Evolutionary conservation across 2,888 invertebrate species (phyloP), one percentile per base, ranked within the genome.

Genomic region (Plutella xylostella): DNA sequence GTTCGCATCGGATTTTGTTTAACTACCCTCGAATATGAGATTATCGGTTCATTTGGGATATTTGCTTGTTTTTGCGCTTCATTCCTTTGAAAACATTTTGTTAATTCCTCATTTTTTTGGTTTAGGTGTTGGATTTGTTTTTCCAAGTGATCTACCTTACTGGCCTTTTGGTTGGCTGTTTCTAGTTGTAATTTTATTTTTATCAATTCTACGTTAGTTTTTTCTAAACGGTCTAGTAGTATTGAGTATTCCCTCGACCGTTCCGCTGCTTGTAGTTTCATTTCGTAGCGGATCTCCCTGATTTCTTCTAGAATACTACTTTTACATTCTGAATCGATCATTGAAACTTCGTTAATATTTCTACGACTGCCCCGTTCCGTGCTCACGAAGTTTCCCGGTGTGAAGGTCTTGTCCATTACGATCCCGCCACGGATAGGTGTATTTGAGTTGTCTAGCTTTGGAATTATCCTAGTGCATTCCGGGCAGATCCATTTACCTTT

Each of bases 401-500:
- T 39, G 14, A 39, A 39, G 3, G 39, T 39, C 21, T 39, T 39
- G 14, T 39, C 21, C 20, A 21, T 22, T 12, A 39, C n/a, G 4
- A 37, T n/a, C 3, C 5, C 21, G 5, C 14, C n/a, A 7, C 41
- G 14, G 18, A 41, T 14, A 7, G 41, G 41, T 17, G 41, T 41
- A 5, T 41, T n/a, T 3, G 41, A 18, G 14, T 28, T 30, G 14
- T 28, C 41, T 12, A 4, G 4, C 18, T 41, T 41, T 17, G 28
- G 41, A 28, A 18, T 28, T 14, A 6, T 18, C 5, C 15, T 4
- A n/a, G 18, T 19, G 19, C 41, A 41, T 18, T 30, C 41, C 18
- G 41, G 41, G 18, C 41, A 41, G 3, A 41, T 11, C 41, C 41
- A 41, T 9, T 41, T 5, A 4, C 28, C n/a, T 18, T 41, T 41